Base-by-base conservation (phyloP, 1,140 invertebrate genomes). In the Drosophila repletoides region DNA sequence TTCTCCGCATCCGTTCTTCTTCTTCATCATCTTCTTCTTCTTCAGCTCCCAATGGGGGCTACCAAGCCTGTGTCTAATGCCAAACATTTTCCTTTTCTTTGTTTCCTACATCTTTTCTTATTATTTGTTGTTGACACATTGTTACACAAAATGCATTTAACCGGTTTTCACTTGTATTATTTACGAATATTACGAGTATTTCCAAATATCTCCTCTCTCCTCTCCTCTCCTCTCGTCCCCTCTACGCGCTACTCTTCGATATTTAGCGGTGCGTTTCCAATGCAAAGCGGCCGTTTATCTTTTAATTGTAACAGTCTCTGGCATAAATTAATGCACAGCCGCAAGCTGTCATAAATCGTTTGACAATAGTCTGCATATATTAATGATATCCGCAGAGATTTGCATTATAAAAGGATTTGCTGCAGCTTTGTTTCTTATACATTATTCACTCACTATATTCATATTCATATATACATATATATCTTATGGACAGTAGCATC, bases 71-170 rank as follows among this genome's bases (percentile, higher is more conserved):
- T 34, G 58, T 34, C 53, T 58, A 48, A 33, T 51, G 38, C 38
- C 43, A 17, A 66, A 26, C 55, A 66, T 56, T 59, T 58, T 66
- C 60, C 60, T 38, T 14, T 33, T 46, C 31, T 51, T 52, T 52
- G 34, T 53, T 40, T 55, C 41, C 38, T 51, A 64, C 46, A 66
- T 46, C 38, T 59, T 45, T 40, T 43, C 26, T 36, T 60, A 72
- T 69, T 75, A 86, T 72, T 70, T 80, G 77, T 70, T 80, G 77
- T 83, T 83, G 79, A 83, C 77, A 83, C 77, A 77, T 76, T 83
- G 80, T 86, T 75, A 86, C 80, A 80, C 72, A 86, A 86, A 86
- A 86, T 86, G 75, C 80, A 86, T 76, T 86, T 76, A 86, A 80
- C 80, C 75, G 80, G 75, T 86, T 86, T 84, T 38, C 10, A 9